Base-by-base conservation (phyloP, 2,888 invertebrate genomes). In the Boloria selene region DNA sequence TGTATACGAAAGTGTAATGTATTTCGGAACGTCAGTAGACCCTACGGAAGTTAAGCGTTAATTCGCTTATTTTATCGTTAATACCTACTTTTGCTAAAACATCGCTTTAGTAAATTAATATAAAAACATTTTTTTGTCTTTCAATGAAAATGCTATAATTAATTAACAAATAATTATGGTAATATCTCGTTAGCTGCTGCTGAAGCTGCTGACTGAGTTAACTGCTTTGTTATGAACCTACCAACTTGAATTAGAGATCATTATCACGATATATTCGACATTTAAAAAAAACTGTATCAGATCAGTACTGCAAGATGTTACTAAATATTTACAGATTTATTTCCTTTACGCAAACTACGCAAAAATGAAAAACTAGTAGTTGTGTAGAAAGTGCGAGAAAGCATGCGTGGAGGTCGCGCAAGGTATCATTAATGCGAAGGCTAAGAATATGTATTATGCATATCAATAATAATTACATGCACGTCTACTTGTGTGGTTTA, bases 381-480 rank as follows among this genome's bases (percentile, higher is more conserved):
- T 65, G 26, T 44, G 61, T 70, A 68, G 72, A 71, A 72, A 72
- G 72, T 68, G 61, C 69, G 72, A 64, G 72, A 72, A 72, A 72
- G 72, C 70, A 71, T 17, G 61, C 59, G 64, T 61, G 56, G 68
- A 71, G 70, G 70, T 72, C 72, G 69, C 50, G 56, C 44, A 47
- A 66, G 60, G 52, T 65, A 63, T 70, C 68, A 70, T 70, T 70
- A 70, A 51, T 45, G 63, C 22, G 58, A 60, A 56, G 56, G 56
- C 61, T 47, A 64, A 53, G 49, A 61, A 42, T 58, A 58, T 64
- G 51, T 64, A 64, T 66, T 49, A 64, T 44, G 54, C 66, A 65
- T 63, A 52, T 66, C 45, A 42, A 53, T 63, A 60, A 61, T 61
- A 51, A 66, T 65, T 26, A 69, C 64, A 18, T 4, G 52, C 54